Conservation (phyloP, 1,140 invertebrate genomes). For the Hypsibius dujardini region DNA sequence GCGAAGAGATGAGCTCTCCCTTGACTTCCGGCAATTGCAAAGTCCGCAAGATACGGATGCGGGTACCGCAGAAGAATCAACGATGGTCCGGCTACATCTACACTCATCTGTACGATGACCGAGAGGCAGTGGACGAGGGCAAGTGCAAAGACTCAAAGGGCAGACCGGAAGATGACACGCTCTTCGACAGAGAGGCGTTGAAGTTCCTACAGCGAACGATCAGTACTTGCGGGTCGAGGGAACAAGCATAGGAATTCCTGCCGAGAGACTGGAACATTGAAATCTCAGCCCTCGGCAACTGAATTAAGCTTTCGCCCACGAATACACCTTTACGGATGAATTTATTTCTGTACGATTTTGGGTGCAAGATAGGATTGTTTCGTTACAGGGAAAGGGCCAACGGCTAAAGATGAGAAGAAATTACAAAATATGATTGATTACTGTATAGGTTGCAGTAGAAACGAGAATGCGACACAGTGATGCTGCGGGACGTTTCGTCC, state of each 20-base stretch:
- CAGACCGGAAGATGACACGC: background rate
- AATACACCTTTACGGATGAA: too few species aligned
- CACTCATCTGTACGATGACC: background rate
- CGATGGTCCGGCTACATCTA: conserved; percentile 9
- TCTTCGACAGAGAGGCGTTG: background rate
- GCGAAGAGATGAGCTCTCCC: background rate
- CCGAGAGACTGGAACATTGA: background rate
- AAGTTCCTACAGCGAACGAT: background rate
- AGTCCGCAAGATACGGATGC: conserved; percentile 12
- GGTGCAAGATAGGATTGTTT: too few species aligned
- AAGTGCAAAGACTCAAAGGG: background rate
- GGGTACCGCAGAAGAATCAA: conserved; percentile 9
- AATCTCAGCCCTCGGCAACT: background rate
- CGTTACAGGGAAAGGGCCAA: too few species aligned
- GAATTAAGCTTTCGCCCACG: background rate
- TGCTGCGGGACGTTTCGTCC: too few species aligned
- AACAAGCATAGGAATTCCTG: background rate
- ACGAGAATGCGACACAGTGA: too few species aligned
- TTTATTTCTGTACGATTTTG: too few species aligned
- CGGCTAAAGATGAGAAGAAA: background rate
- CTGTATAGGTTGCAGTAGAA: too few species aligned
- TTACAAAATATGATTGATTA: too few species aligned
- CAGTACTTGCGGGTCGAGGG: background rate
- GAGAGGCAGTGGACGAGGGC: background rate
- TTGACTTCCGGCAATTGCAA: background rate